Percentiles rank a stretch among this genome's conserved stretches.
Evolutionary conservation across 2,888 invertebrate species (phyloP).

Genomic region (Lottia gigantea): DNA sequence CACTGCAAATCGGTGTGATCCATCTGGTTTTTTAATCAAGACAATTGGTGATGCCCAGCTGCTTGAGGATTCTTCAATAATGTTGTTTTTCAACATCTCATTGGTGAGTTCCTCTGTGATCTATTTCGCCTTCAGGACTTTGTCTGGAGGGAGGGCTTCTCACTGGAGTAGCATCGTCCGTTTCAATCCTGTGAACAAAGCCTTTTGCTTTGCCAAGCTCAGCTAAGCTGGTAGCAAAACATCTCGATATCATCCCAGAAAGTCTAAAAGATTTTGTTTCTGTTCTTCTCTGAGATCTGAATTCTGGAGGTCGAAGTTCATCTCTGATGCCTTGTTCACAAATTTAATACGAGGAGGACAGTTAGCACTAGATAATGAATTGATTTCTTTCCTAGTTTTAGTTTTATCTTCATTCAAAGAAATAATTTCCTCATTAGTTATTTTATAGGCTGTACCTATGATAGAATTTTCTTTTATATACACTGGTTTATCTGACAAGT

Average conservation of each 20-base stretch:
- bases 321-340: neutral
- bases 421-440: too few species aligned
- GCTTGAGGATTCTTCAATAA: neutral
- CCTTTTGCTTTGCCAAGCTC: slow-evolving; percentile 29
- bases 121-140: slow-evolving; percentile 24
- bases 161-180: slow-evolving; percentile 28
- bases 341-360: neutral
- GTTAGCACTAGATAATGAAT: neutral
- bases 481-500: too few species aligned
- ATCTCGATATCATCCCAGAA: slow-evolving; percentile 3
- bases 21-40: slow-evolving; percentile 29
- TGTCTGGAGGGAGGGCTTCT: slow-evolving; percentile 24
- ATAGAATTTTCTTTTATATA: too few species aligned
- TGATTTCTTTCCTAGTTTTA: too few species aligned
- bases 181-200: slow-evolving; percentile 32
- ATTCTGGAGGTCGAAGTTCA: slow-evolving; percentile 16
- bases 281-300: slow-evolving; percentile 12
- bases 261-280: neutral
- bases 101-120: slow-evolving; percentile 28
- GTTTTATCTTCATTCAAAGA: too few species aligned
- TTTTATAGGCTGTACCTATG: too few species aligned
- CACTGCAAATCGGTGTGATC: slow-evolving; percentile 32
- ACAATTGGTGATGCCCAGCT: slow-evolving; percentile 34
- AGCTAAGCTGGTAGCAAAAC: slow-evolving; percentile 25
- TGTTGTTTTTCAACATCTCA: slow-evolving; percentile 31